These are phyloP conservation scores for Lycocerus yunnanus DNA, from an alignment of 2,888 invertebrate genomes.

Conservation along the genomic window DNA sequence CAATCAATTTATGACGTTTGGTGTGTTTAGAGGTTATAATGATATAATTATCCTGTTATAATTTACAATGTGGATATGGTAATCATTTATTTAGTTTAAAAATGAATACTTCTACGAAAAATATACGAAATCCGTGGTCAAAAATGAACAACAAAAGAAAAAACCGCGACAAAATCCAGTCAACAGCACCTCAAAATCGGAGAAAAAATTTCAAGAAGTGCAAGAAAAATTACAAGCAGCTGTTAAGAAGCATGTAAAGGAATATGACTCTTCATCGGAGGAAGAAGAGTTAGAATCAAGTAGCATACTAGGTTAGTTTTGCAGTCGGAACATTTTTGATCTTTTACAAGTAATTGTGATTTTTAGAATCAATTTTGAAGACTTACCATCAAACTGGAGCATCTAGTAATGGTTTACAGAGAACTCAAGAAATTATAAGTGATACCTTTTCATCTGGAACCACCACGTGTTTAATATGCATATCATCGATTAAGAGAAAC, in stretches of 20 bases:
- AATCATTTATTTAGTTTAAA: neutral
- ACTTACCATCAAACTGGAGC: constrained; percentile 56
- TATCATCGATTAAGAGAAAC: constrained; percentile 79
- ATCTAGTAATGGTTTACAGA: constrained; percentile 55
- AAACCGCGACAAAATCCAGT: neutral
- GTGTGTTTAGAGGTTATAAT: neutral
- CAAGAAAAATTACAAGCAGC: constrained; percentile 58
- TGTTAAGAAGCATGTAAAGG: constrained; percentile 57
- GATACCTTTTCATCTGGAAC: constrained; percentile 80
- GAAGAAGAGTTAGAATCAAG: constrained; percentile 60
- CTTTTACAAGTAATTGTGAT: constrained; percentile 4
- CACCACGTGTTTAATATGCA: constrained; percentile 87
- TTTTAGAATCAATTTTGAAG: constrained; percentile 57
- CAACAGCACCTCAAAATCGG: constrained; percentile 32
- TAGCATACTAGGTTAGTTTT: constrained; percentile 54
- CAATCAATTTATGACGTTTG: neutral
- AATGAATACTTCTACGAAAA: constrained; percentile 2
- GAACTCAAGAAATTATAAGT: constrained; percentile 75
- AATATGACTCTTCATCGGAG: constrained; percentile 60
- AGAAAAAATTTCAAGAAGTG: constrained; percentile 56
- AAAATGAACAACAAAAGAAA: neutral
- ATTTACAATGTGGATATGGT: neutral
- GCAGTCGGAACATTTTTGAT: neutral
- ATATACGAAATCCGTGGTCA: neutral
- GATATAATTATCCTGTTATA: neutral